phyloP scores from a whole-genome alignment of 2,888 invertebrate species.

The Agonopterix arenella region DNA sequence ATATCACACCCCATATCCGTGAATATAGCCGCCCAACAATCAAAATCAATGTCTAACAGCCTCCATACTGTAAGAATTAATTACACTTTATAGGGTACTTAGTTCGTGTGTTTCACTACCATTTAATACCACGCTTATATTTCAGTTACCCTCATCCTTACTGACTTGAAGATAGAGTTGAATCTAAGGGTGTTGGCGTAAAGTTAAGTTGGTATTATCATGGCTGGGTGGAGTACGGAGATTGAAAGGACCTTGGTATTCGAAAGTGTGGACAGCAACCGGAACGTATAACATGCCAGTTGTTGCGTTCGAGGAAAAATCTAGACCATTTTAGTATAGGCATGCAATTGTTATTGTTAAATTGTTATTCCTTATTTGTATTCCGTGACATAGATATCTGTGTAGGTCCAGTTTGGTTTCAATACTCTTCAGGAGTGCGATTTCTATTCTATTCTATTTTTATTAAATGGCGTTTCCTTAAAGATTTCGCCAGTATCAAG shows the following conservation, averaged over 20 bases:
- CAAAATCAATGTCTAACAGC: constrained; percentile 31
- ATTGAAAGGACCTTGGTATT: constrained; percentile 52
- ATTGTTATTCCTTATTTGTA: too few relatives aligned
- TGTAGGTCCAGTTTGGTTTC: too few relatives aligned
- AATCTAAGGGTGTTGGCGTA: not conserved
- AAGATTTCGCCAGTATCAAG: too few relatives aligned
- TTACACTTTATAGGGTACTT: constrained; percentile 15
- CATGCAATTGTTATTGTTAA: not conserved
- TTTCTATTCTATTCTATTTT: too few relatives aligned
- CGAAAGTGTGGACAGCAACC: constrained; percentile 56
- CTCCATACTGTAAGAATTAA: constrained; percentile 30
- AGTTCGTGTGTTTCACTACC: constrained; percentile 6
- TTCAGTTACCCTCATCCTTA: not conserved
- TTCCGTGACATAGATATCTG: too few relatives aligned
- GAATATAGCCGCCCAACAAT: constrained; percentile 24
- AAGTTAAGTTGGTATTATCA: not conserved
- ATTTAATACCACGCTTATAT: not conserved
- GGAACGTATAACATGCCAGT: constrained; percentile 35
- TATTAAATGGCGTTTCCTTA: too few relatives aligned
- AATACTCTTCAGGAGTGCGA: too few relatives aligned
- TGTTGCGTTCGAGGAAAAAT: constrained; percentile 37
- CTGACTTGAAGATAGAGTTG: not conserved
- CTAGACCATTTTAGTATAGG: constrained; percentile 13
- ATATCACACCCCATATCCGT: constrained; percentile 21
- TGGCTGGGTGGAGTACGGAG: constrained; percentile 36